phyloP scores from a whole-genome alignment of 92 coral and sea anemone genomes.

The Hydrozoanthus gracilis region DNA sequence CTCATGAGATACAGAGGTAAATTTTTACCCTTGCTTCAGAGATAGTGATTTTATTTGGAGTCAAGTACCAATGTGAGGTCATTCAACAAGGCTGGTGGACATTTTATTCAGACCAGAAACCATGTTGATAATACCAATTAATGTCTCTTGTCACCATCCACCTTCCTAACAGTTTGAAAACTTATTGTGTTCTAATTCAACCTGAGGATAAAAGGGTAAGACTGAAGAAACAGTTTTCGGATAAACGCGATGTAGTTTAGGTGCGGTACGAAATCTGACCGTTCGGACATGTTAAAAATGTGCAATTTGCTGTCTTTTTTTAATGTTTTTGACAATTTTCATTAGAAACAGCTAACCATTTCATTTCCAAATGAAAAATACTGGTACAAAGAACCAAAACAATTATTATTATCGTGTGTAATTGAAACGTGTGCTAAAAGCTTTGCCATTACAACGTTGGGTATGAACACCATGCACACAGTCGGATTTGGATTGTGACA shows the following conservation, averaged over 20 bases:
- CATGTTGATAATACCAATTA: conserved; percentile 11
- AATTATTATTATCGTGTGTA: background rate
- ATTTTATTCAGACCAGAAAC: conserved; percentile 35
- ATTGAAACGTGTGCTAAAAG: background rate
- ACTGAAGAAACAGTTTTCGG: conserved; percentile 18
- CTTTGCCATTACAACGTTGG: background rate
- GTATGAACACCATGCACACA: background rate
- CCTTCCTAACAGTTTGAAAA: conserved; percentile 2
- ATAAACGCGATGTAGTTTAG: conserved; percentile 10
- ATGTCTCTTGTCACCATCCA: conserved; percentile 11
- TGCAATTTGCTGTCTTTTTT: conserved; percentile 13
- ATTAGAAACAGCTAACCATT: background rate
- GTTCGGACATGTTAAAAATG: conserved; percentile 17
- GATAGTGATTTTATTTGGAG: conserved; percentile 19
- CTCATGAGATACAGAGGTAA: conserved; percentile 16
- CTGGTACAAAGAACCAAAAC: background rate
- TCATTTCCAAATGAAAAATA: background rate
- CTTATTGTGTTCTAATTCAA: conserved; percentile 12
- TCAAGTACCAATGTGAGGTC: conserved; percentile 20
- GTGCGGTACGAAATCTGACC: conserved; percentile 14
- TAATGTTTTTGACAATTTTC: background rate
- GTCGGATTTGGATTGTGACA: conserved; percentile 13
- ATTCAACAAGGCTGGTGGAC: conserved; percentile 27
- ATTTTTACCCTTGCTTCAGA: background rate
- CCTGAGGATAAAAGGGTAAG: conserved; percentile 16